Base-by-base conservation (phyloP, 2,888 invertebrate species). In the Entomobrya proxima region DNA sequence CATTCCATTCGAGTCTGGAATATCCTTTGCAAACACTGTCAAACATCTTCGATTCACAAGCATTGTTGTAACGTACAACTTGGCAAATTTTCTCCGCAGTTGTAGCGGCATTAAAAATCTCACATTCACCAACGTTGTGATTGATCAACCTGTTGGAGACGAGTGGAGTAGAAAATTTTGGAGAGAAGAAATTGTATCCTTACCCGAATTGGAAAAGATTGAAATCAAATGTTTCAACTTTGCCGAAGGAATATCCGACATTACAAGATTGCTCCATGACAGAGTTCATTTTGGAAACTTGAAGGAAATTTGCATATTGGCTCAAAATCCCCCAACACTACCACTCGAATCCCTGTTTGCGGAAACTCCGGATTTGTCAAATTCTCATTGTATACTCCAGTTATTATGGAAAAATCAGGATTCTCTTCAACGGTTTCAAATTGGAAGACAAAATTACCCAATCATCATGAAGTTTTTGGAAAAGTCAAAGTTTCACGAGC, bases 61-160 rank as follows among this genome's bases (percentile, higher is more conserved):
- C 37, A 89, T 89, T 40, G 88, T 88, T 1, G 89, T 89, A 0
- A 88, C 88, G 11, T 89, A 89, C 85, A 89, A 89, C 47, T 32
- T 89, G n/a, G 67, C 88, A 18, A 86, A 86, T 11, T 88, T 89
- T 27, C 85, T 89, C 9, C 82, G 75, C 5, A 84, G 79, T 27
- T 89, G 87, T 24, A 47, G 75, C 18, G 30, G 40, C 15, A 81
- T 89, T 24, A 85, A 58, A 3, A 72, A 47, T 2, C 77, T 89
- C 0, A 72, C 58, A 15, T 89, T 89, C 61, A 81, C 67, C 44
- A 88, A 88, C 52, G 83, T 88, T 13, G 86, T 89, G 2, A 75
- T 89, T 24, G 89, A 89, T 74, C 87, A 88, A 30, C 89, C 89
- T 2, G 85, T 89, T 18, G 85, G 82, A 11, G 88, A 88, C 40